phyloP scores from a whole-genome alignment of 2,888 invertebrate genomes.

The Neuroscelio doddi region DNA sequence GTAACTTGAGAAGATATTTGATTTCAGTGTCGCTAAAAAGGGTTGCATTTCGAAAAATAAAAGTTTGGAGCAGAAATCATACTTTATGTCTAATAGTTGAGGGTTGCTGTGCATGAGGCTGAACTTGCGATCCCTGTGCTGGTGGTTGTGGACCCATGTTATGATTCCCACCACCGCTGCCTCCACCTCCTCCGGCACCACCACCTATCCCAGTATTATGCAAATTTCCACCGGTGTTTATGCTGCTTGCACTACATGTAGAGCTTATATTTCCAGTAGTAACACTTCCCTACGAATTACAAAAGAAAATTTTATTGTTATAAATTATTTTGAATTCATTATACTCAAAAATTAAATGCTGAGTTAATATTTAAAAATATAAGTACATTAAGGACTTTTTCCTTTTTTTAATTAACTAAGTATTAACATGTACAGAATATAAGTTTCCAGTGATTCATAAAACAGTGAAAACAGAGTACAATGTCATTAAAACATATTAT shows the following conservation, averaged over 20 bases:
- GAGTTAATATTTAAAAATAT: too few relatives aligned
- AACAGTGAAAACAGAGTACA: too few relatives aligned
- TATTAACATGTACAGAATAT: too few relatives aligned
- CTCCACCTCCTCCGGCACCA: conserved; percentile 54
- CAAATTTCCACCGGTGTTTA: conserved; percentile 57
- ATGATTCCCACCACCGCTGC: conserved; percentile 62
- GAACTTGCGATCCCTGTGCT: conserved; percentile 63
- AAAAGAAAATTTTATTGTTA: too few relatives aligned
- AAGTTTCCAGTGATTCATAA: too few relatives aligned
- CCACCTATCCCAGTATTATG: conserved; percentile 49
- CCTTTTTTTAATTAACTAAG: too few relatives aligned
- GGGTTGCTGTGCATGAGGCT: conserved; percentile 64
- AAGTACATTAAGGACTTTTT: too few relatives aligned
- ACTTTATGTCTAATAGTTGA: conserved; percentile 68
- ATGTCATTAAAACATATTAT: too few relatives aligned
- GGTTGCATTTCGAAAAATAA: too few relatives aligned
- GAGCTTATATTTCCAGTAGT: conserved; percentile 57
- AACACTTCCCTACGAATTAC: conserved; percentile 51
- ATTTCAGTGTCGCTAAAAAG: too few relatives aligned
- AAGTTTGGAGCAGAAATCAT: conserved; percentile 8
- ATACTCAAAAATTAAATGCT: too few relatives aligned
- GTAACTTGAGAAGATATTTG: background rate
- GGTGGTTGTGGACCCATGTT: conserved; percentile 64
- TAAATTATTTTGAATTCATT: too few relatives aligned
- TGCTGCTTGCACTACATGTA: conserved; percentile 63